Base-by-base conservation (phyloP, 2,113 vertebrate species). In the Nothocercus nigrocapillus region DNA sequence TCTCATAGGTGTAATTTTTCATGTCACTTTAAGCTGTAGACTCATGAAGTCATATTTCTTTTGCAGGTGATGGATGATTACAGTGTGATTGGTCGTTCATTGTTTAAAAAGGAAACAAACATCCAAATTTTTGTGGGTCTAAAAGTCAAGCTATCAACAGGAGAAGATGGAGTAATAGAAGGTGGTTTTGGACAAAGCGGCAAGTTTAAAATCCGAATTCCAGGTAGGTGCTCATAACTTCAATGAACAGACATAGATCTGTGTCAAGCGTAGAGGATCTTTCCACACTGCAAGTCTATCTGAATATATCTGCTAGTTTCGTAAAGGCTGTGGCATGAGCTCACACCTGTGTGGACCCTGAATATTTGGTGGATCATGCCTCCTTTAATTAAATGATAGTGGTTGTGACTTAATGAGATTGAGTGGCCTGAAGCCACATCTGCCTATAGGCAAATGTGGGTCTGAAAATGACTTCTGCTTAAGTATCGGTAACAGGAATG, bases 31-130 rank as follows among this genome's bases (percentile, higher is more conserved):
- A 62, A 44, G 13, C 13, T 49, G 11, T 40, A 49, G 59, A 14
- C 14, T 94, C 16, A 89, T 13, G 4, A 82, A 47, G 32, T 7
- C 4, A 1, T 38, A 0, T 90, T 82, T 95, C 83, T 95, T 88
- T 95, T 93, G 25, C 88, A 99, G 99, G 98, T 98, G 61, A 98
- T 98, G 10, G 99, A 99, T 11, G 99, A 99, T 97, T 98, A 98
- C 96, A 98, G 98, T 1, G 98, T 99, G 94, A 99, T 99, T 36
- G 99, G 99, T 79, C 99, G 99, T 56, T 99, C 98, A 1, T 97
- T 99, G 85, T 99, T 99, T 97, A 99, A 99, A 97, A 99, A 99
- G 95, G 99, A 99, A 96, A 99, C 99, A 66, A 99, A 99, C 98
- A 98, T 99, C 78, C 99, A 99, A 97, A 98, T 99, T 54, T 99